Conservation (phyloP, 2,888 invertebrate species). For the Pachydiplax longipennis region DNA sequence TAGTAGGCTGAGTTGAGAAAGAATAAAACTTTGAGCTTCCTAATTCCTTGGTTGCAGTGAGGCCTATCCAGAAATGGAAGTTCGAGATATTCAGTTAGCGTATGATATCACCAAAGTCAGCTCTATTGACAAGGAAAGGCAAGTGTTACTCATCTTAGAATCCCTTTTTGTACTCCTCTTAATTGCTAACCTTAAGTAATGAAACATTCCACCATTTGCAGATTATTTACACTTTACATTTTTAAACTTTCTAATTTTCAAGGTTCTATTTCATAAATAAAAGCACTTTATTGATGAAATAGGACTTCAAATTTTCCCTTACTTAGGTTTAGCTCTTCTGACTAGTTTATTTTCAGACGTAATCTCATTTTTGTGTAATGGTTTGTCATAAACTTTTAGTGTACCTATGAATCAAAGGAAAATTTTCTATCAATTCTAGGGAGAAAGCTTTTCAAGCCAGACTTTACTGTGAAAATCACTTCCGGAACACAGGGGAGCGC, state of each 20-base stretch:
- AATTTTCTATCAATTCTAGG: slow-evolving; percentile 51
- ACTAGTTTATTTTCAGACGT: not conserved
- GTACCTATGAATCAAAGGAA: no score
- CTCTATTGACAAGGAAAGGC: slow-evolving; percentile 74
- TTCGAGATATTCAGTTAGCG: slow-evolving; percentile 87
- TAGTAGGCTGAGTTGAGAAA: not conserved
- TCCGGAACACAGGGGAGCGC: slow-evolving; percentile 71
- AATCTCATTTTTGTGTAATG: no score
- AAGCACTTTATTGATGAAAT: no score
- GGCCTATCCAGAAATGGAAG: slow-evolving; percentile 84
- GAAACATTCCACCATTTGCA: no score
- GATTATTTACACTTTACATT: no score
- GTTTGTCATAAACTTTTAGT: no score
- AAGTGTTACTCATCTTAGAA: slow-evolving; percentile 16
- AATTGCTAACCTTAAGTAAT: no score
- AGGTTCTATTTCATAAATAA: no score
- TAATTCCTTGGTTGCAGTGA: slow-evolving; percentile 69
- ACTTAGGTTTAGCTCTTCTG: not conserved
- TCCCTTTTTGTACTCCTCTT: no score
- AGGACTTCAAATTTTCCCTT: no score
- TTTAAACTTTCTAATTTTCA: no score
- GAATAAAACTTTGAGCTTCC: not conserved
- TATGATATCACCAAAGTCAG: slow-evolving; percentile 85
- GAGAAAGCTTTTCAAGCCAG: slow-evolving; percentile 80
- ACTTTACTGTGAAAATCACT: slow-evolving; percentile 80